Evolutionary conservation across 2,888 invertebrate species (phyloP).

Genomic region (Rhamnusium bicolor): DNA sequence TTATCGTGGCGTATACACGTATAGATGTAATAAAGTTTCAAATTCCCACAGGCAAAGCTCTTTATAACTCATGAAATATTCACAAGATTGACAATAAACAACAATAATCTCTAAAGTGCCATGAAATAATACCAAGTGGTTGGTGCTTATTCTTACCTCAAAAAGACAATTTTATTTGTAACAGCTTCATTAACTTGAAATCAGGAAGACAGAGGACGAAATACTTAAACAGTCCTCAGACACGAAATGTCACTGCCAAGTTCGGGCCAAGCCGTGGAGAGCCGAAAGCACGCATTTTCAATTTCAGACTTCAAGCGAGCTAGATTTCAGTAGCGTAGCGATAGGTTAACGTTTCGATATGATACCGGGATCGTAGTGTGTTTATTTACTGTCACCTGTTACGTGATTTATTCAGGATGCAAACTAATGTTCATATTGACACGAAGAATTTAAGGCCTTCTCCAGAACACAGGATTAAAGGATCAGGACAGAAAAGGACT

Average conservation of each 20-base stretch:
- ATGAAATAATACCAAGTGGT: neutral
- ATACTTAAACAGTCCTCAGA: conserved; percentile 29
- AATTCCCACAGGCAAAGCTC: neutral
- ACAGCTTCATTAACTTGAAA: conserved; percentile 16
- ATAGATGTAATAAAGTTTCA: neutral
- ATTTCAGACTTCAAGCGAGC: conserved; percentile 39
- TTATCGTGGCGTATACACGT: neutral
- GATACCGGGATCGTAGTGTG: conserved; percentile 34
- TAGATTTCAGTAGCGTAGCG: conserved; percentile 47
- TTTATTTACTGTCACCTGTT: conserved; percentile 51
- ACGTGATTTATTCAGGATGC: conserved; percentile 71
- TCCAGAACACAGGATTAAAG: conserved; percentile 77
- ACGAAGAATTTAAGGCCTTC: conserved; percentile 78
- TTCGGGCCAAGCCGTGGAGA: conserved; percentile 56
- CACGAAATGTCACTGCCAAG: conserved; percentile 56
- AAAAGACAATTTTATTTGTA: neutral
- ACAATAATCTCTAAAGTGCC: neutral
- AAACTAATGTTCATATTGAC: conserved; percentile 85
- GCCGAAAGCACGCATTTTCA: conserved; percentile 56
- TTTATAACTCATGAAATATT: neutral
- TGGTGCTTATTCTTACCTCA: neutral
- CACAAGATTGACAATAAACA: neutral
- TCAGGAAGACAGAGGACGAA: neutral
- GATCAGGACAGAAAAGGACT: conserved; percentile 69
- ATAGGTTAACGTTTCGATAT: conserved; percentile 26